Base-by-base conservation (phyloP, 2,888 invertebrate species). In the Sphecodes monilicornis region DNA sequence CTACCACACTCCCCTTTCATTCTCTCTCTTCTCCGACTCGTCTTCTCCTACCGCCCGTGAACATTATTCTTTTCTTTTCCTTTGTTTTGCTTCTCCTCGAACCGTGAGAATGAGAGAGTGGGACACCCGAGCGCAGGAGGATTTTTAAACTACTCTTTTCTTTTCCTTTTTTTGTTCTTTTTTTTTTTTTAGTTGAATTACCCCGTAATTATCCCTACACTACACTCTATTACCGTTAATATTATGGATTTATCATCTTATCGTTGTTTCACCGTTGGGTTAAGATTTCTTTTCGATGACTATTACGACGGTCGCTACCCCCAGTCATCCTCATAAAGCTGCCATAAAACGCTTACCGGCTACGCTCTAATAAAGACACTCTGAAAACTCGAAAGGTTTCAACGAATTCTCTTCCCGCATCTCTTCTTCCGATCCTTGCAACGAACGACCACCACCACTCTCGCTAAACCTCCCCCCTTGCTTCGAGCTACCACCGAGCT, bases 301-400 rank as follows among this genome's bases (percentile, higher is more conserved):
- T 86, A 86, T 87, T 83, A 87, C 78, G 77, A 81, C 83, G 84
- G 89, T 90, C 90, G 88, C 88, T 87, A 89, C 79, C 80, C 86
- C 79, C 82, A 79, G 86, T 83, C 87, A 89, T 79, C 88, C 90
- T 91, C 90, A 87, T 89, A 88, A 91, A 89, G 92, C 92, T 92
- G 93, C 92, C 92, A 93, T 93, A 92, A 76, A 90, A 90, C 89
- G 90, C 91, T 90, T 90, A 91, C 90, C 86, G 86, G 86, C 84
- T 86, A 82, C 80, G 77, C 82, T 73, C 77, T 86, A 84, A 85
- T 80, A 82, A 85, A 82, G 85, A 82, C 71, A 72, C 71, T 85
- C 85, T 78, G 76, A 85, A 85, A 86, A 86, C 76, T 80, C 75
- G 84, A 83, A 79, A 79, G 70, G 73, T 74, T 72, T 85, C 85